A percentile compares a stretch with the other conserved stretches of the same genome.
Conservation (phyloP, 1,140 invertebrate species). For the Hylyphantes graminicola region DNA sequence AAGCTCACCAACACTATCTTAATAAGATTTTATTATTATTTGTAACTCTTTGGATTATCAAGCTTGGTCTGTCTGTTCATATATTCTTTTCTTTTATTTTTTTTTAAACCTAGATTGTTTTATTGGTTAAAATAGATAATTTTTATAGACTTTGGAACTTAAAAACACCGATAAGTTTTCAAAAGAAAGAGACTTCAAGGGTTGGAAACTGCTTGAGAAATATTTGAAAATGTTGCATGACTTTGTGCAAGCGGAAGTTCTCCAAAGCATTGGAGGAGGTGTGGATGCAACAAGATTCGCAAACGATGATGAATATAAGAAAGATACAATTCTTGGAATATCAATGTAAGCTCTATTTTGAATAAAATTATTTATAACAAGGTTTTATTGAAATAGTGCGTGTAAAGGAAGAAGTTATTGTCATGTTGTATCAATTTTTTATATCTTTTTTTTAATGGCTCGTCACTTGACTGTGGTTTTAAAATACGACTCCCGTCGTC, state of each 20-base stretch:
- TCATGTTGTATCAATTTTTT: not conserved
- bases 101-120: not conserved
- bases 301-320: conserved; percentile 69
- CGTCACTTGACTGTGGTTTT: too few relatives aligned
- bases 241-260: conserved; percentile 67
- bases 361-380: too few relatives aligned
- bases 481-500: too few relatives aligned
- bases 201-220: conserved; percentile 62
- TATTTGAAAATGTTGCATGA: conserved; percentile 68
- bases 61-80: not conserved
- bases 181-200: not conserved
- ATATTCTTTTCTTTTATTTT: not conserved
- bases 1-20: too few relatives aligned
- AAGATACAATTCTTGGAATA: conserved; percentile 71
- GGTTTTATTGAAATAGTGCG: too few relatives aligned
- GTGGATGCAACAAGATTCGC: conserved; percentile 70
- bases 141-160: not conserved
- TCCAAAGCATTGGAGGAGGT: conserved; percentile 68
- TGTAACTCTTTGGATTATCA: not conserved
- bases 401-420: too few relatives aligned
- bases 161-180: not conserved
- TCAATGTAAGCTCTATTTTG: conserved; percentile 69
- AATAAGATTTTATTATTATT: not conserved
- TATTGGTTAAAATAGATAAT: not conserved
- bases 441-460: conserved; percentile 1